Base-by-base conservation (phyloP, 2,888 invertebrate species). In the Hymenopus coronatus region DNA sequence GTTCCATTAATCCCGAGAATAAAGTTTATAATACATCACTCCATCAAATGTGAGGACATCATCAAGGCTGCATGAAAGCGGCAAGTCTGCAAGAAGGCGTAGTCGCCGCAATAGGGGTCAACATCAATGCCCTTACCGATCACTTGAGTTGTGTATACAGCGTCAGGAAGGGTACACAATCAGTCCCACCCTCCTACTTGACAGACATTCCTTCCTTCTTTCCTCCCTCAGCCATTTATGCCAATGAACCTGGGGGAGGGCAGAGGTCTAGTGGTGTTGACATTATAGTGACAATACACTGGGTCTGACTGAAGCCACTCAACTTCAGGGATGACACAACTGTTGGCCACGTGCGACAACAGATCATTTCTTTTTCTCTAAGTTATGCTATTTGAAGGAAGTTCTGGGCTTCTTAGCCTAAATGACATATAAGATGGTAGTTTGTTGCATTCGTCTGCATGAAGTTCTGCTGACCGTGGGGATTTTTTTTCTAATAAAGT, bases 261-360 rank as follows among this genome's bases (percentile, higher is more conserved):
- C 28, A 82, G 86, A 86, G 86, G 54, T 15, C 46, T 70, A 70
- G 54, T 70, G 54, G 54, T 90, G 90, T 90, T 90, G 90, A 90
- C 89, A 90, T 88, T 90, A 85, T 89, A 88, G 89, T 84, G 89
- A 86, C 86, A 83, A 86, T 86, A 85, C 30, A 85, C 30, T 25
- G 14, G 8, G 85, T 46, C 83, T 12, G 27, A 20, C 27, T 27
- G 85, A 40, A 40, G 85, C 20, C 33, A 27, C 27, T 30, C 33
- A 46, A 46, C n/a, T 46, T 30, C 85, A 30, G 85, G 85, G 85
- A 25, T 40, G 27, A 25, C 85, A 46, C 54, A 70, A 70, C 20
- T 25, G 2, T 6, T 20, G 54, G 54, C 54, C 54, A 70, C 12
- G 12, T 40, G 40, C 40, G 40, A 40, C 40, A 40, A 40, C 33